Evolutionary conservation across 2,888 invertebrate genomes (phyloP).

Genomic region (Enchytraeus crypticus): DNA sequence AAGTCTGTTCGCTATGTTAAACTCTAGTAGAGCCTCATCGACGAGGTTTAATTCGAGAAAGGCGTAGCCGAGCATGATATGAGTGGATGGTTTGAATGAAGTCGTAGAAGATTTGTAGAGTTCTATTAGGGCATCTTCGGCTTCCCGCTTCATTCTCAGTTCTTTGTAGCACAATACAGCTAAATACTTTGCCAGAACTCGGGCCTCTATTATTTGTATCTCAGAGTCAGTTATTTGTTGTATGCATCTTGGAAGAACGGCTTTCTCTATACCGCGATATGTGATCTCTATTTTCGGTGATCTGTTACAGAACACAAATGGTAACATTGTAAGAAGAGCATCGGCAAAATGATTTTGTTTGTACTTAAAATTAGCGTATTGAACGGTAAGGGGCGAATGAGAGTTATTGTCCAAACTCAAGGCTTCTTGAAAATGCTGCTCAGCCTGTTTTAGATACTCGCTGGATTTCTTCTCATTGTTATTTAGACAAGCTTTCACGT

Average conservation of each 20-base stretch:
- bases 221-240: constrained; percentile 43
- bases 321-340: constrained; percentile 37
- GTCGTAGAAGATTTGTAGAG: not conserved
- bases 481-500: constrained; percentile 44
- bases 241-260: constrained; percentile 42
- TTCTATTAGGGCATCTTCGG: constrained; percentile 34
- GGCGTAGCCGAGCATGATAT: constrained; percentile 42
- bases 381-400: constrained; percentile 35
- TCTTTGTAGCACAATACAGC: constrained; percentile 41
- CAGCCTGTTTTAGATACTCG: constrained; percentile 37
- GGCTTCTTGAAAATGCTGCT: constrained; percentile 42
- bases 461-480: constrained; percentile 38
- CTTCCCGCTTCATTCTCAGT: constrained; percentile 32
- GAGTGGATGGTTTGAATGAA: constrained; percentile 17
- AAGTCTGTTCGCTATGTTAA: constrained; percentile 34
- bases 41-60: constrained; percentile 42
- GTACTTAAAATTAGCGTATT: constrained; percentile 44
- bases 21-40: constrained; percentile 39
- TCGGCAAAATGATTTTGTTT: constrained; percentile 41
- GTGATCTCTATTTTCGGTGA: constrained; percentile 4
- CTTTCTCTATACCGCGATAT: constrained; percentile 41
- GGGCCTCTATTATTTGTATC: constrained; percentile 39
- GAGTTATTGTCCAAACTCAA: constrained; percentile 35
- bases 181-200: constrained; percentile 38
- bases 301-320: constrained; percentile 22